phyloP scores from a whole-genome alignment of 2,113 vertebrate genomes.

The Psophia crepitans region DNA sequence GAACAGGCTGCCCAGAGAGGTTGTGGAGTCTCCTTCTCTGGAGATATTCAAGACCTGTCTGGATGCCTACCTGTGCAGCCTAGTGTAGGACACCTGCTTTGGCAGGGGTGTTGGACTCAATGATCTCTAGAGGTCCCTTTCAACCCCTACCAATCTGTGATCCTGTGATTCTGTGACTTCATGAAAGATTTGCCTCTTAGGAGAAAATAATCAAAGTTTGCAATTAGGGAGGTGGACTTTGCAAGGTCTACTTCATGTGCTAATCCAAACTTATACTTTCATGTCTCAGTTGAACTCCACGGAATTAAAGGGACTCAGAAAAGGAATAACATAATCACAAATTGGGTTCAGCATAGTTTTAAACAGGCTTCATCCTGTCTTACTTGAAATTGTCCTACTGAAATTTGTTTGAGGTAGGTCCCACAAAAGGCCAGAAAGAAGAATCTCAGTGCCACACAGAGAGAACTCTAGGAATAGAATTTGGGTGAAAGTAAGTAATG shows the following conservation, averaged over 20 bases:
- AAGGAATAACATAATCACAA: background rate
- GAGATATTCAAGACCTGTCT: too few species aligned
- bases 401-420: background rate
- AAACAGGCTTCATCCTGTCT: background rate
- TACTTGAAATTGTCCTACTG: background rate
- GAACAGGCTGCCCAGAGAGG: too few species aligned
- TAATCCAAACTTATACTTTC: background rate
- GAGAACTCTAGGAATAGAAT: background rate
- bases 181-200: background rate
- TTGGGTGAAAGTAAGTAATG: background rate
- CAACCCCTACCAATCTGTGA: too few species aligned
- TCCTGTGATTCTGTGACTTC: too few species aligned
- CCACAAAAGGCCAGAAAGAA: background rate
- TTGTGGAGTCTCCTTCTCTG: too few species aligned
- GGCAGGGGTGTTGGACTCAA: too few species aligned
- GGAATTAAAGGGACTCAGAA: background rate
- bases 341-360: background rate
- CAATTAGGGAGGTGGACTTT: background rate
- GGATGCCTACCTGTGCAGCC: too few species aligned
- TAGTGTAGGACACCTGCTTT: too few species aligned
- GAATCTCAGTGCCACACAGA: background rate
- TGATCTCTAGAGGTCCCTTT: too few species aligned
- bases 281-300: background rate
- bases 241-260: background rate
- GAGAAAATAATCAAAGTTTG: background rate